Evolutionary conservation across 2,113 vertebrate species (phyloP), one percentile per base, ranked within the genome.

Genomic region (Cinclus cinclus): DNA sequence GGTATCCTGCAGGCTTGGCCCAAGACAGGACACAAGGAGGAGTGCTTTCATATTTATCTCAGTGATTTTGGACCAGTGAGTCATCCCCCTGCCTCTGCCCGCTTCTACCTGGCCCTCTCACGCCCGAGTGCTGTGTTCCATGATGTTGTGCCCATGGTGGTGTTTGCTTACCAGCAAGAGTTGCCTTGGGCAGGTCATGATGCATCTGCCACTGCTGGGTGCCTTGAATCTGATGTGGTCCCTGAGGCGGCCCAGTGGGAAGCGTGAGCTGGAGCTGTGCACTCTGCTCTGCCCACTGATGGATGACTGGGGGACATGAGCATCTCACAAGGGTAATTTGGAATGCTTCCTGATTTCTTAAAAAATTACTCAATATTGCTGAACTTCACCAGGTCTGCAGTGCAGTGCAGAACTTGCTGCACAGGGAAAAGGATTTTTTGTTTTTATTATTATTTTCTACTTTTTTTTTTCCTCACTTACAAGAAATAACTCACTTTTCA

Each of bases 401-500:
- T 77, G 94, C 97, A 95, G 96, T 95, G 97, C 97, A 94, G 96
- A 95, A 94, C 62, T 87, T 92, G 59, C 71, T 50, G 53, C 81
- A 65, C 44, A 83, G 82, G 82, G 88, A 80, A 87, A 84, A 49
- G 28, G 3, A 39, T 6, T 49, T 88, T 84, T 62, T 49, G 31
- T 65, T 91, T 75, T 83, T 74, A 67, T 92, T 87, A 79, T 88
- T 95, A 77, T 91, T 92, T 84, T 52, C 42, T 90, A 15, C 41
- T 75, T 68, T 62, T 74, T 79, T 23, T 10, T 9, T 0, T 1
- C 16, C 46, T 58, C 60, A 73, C 91, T 90, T 97, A 86, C 47
- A 31, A 96, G 93, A 93, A 98, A 97, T 98, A 98, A 98, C 96
- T 97, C 97, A 97, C 96, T 97, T 97, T 92, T 95, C 96, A n/a